Conservation (phyloP, 2,888 invertebrate genomes). For the Microctonus brassicae region DNA sequence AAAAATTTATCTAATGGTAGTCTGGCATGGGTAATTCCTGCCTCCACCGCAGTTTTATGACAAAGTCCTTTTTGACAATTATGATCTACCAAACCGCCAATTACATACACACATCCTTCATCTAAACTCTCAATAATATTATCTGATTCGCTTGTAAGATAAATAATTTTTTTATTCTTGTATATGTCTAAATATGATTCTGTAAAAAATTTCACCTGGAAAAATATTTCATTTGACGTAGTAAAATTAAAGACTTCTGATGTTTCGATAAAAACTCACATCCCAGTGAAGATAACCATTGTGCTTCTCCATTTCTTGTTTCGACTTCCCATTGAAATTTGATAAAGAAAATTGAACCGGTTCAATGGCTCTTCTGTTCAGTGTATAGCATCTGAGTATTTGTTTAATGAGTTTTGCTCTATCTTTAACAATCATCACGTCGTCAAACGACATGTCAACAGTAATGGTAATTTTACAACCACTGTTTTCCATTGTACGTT, state of each 20-base stretch:
- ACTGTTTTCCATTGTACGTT: conserved; percentile 78
- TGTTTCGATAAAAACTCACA: conserved; percentile 72
- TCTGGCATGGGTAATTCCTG: conserved; percentile 84
- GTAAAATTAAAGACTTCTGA: conserved; percentile 1
- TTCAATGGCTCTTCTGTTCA: conserved; percentile 84
- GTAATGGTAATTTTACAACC: conserved; percentile 80
- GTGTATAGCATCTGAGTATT: conserved; percentile 89
- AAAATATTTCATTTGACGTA: conserved; percentile 37
- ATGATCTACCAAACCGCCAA: conserved; percentile 98
- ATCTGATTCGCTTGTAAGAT: conserved; percentile 94
- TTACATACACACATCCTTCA: conserved; percentile 87
- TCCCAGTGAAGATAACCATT: conserved; percentile 95
- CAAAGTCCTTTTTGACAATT: conserved; percentile 96
- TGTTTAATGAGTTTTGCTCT: conserved; percentile 92
- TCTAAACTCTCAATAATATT: conserved; percentile 84
- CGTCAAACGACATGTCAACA: conserved; percentile 92
- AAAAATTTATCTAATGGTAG: conserved; percentile 92
- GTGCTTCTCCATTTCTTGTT: conserved; percentile 82
- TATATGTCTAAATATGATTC: conserved; percentile 80
- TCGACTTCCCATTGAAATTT: conserved; percentile 82
- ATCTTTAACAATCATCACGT: conserved; percentile 91
- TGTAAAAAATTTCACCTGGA: conserved; percentile 79
- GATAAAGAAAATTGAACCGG: conserved; percentile 89
- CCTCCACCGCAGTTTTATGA: conserved; percentile 82
- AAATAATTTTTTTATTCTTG: conserved; percentile 84